Evolutionary conservation across 2,797 vertebrate species (phyloP), one percentile per base, ranked within the genome.

Genomic region (Cuculus canorus): DNA sequence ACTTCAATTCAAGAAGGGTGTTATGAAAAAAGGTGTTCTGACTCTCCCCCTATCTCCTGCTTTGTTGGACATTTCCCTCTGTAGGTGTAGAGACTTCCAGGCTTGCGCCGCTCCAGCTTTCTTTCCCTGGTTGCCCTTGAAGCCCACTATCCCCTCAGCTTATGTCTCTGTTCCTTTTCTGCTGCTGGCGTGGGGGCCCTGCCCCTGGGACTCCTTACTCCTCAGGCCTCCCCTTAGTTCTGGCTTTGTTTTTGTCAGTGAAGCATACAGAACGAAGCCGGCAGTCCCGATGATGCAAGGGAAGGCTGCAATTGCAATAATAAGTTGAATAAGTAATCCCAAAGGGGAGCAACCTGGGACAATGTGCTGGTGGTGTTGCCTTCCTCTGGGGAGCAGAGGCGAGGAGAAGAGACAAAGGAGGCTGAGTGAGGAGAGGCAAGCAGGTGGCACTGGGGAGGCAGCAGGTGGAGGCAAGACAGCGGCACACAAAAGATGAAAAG

Each of bases 401-500:
- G 5, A 28, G 91, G 63, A 16, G 32, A 28, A 12, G 68, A 57
- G 86, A 95, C 88, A 90, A 90, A 93, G 92, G 39, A 69, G 73
- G 19, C 17, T 0, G 1, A 64, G 82, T 35, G 60, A 27, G 25
- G 24, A n/a, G 86, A 54, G 61, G 73, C 35, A 27, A 50, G 95
- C 89, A 79, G 92, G 93, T 86, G 93, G 92, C 94, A 52, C 45
- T 5, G 43, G 71, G 69, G 85, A 35, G 86, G 82, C 3, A 1
- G 86, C 86, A 87, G 93, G 86, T 79, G 95, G 76, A 32, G 41
- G 69, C 24, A 12, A 92, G 43, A 13, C 56, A 12, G 92, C 10
- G 4, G 83, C 10, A 0, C 39, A 79, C 83, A 82, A 54, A 91
- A 39, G 86, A 85, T 73, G 71, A 87, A 75, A 89, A 79, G 92